Evolutionary conservation across 2,797 vertebrate genomes (phyloP).

Genomic region (Lateolabrax maculatus): DNA sequence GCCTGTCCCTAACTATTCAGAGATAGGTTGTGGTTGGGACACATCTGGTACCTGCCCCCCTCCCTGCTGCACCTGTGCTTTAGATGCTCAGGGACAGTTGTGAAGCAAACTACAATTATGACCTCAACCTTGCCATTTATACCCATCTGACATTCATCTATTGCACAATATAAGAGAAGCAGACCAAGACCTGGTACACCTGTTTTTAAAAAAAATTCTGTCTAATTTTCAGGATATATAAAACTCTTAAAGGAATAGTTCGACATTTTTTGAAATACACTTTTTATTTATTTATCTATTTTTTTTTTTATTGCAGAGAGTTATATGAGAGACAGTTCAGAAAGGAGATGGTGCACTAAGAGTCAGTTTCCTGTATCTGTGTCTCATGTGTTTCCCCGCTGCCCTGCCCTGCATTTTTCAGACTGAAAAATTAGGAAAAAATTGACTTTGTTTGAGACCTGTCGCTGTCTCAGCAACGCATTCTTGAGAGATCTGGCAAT

Average conservation of each 20-base stretch:
- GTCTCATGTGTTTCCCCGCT: too few relatives aligned
- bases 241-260: not conserved
- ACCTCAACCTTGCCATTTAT: conserved; percentile 51
- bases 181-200: conserved; percentile 6
- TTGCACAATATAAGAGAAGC: conserved; percentile 19
- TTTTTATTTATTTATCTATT: not conserved
- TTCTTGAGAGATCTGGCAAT: too few relatives aligned
- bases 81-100: conserved; percentile 61
- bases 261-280: not conserved
- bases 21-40: conserved; percentile 62
- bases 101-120: conserved; percentile 57
- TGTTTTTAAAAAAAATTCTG: not conserved
- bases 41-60: conserved; percentile 78
- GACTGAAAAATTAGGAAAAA: too few relatives aligned
- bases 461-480: too few relatives aligned
- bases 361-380: too few relatives aligned
- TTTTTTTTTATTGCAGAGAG: not conserved
- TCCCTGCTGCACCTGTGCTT: conserved; percentile 73
- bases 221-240: not conserved
- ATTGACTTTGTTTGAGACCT: too few relatives aligned
- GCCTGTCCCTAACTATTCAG: conserved; percentile 62
- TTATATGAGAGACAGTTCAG: too few relatives aligned
- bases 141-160: conserved; percentile 41
- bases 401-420: too few relatives aligned
- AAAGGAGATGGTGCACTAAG: too few relatives aligned